Evolutionary conservation across 2,113 vertebrate genomes (phyloP).

Genomic region (Clupea harengus): DNA sequence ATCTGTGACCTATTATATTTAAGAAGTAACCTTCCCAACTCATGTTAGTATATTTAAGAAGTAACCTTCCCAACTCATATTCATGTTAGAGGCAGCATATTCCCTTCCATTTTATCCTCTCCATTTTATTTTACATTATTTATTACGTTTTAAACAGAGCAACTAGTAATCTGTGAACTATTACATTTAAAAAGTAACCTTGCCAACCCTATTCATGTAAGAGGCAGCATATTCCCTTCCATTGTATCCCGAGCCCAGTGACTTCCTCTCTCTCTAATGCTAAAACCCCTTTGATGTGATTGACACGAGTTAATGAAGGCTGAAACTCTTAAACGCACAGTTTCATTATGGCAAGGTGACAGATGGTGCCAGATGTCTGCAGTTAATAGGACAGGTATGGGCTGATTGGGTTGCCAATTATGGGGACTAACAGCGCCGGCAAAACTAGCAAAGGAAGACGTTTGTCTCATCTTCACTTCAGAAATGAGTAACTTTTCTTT

Average conservation of each 20-base stretch:
- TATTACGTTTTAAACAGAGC: too few species aligned
- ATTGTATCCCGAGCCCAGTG: background rate
- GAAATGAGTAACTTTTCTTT: slow-evolving; percentile 37
- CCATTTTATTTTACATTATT: too few species aligned
- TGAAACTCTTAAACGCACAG: slow-evolving; percentile 1
- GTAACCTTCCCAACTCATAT: too few species aligned
- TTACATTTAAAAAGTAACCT: too few species aligned
- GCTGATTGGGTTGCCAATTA: slow-evolving; percentile 32
- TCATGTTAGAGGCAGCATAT: too few species aligned
- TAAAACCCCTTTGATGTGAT: background rate
- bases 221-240: background rate
- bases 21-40: too few species aligned
- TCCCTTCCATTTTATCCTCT: too few species aligned
- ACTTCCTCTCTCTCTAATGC: background rate
- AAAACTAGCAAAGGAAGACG: slow-evolving; percentile 4
- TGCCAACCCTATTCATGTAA: too few species aligned
- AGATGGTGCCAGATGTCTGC: slow-evolving; percentile 30
- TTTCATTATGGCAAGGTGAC: slow-evolving; percentile 4
- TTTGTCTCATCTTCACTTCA: slow-evolving; percentile 53
- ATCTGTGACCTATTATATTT: too few species aligned
- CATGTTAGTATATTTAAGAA: too few species aligned
- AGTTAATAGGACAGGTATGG: slow-evolving; percentile 5
- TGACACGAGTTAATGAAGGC: background rate
- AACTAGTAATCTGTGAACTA: too few species aligned
- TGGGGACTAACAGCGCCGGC: background rate